Evolutionary conservation across 2,888 invertebrate species (phyloP).

Genomic region (Teleiodes luculella): DNA sequence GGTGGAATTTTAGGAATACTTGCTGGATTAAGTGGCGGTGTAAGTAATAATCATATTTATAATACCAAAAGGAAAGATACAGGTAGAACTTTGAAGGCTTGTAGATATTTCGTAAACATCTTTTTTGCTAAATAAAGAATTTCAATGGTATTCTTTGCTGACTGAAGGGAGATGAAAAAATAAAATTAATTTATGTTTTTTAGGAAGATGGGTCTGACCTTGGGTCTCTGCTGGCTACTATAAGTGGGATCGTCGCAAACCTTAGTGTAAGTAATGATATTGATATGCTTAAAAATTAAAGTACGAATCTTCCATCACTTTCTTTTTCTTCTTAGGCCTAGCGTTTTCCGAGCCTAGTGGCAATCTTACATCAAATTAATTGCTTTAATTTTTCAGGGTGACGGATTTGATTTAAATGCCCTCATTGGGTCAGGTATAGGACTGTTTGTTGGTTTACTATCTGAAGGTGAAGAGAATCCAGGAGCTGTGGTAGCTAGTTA

Average conservation of each 20-base stretch:
- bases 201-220: conserved; percentile 72
- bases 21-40: conserved; percentile 68
- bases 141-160: too few relatives aligned
- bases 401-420: conserved; percentile 65
- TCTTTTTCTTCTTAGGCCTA: too few relatives aligned
- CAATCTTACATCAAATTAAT: too few relatives aligned
- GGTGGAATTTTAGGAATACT: conserved; percentile 67
- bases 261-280: conserved; percentile 59
- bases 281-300: not conserved
- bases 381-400: conserved; percentile 67
- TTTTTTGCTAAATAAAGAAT: too few relatives aligned
- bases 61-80: too few relatives aligned
- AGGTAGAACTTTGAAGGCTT: too few relatives aligned
- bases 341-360: too few relatives aligned
- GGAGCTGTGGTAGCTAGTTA: conserved; percentile 66
- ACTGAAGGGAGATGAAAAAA: too few relatives aligned
- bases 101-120: too few relatives aligned
- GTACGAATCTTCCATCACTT: not conserved
- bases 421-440: conserved; percentile 65
- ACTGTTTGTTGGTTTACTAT: conserved; percentile 66
- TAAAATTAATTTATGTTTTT: conserved; percentile 25
- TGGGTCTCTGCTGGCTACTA: conserved; percentile 62
- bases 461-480: conserved; percentile 66
- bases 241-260: conserved; percentile 65
- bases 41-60: conserved; percentile 36